These are phyloP conservation scores for Aplidium turbinatum DNA, from an alignment of 23 tunicate genomes.

Conservation along the genomic window DNA sequence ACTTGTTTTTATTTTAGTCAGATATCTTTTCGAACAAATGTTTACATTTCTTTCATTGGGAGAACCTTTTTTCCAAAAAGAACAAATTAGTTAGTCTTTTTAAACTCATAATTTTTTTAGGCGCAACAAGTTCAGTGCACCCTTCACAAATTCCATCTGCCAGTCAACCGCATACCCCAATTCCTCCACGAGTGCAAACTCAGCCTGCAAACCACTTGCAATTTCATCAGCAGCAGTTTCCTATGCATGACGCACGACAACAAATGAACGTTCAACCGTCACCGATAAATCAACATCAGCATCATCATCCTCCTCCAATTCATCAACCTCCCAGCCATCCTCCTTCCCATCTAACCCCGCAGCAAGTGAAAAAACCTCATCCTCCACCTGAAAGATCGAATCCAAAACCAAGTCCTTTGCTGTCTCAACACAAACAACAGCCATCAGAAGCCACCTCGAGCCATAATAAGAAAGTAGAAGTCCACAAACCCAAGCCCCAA, in stretches of 20 bases:
- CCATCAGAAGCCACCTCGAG: neutral
- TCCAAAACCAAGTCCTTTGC: neutral
- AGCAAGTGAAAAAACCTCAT: neutral
- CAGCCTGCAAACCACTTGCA: too few species aligned
- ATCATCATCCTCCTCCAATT: conserved; percentile 1
- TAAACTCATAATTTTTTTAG: too few species aligned
- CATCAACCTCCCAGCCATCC: conserved; percentile 6
- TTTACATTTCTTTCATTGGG: too few species aligned
- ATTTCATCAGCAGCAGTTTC: too few species aligned
- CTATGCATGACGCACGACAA: too few species aligned
- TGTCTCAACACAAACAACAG: conserved; percentile 1
- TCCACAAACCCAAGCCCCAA: neutral
- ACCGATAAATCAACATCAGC: neutral
- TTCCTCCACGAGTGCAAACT: neutral
- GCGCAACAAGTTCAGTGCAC: neutral
- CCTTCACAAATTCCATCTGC: neutral
- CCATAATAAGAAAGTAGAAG: neutral
- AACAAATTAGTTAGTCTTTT: too few species aligned
- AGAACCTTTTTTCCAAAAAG: too few species aligned
- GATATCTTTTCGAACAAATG: too few species aligned
- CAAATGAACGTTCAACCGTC: too few species aligned
- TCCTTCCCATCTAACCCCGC: neutral
- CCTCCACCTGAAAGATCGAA: neutral
- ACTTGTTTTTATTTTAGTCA: too few species aligned
- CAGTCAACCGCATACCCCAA: conserved; percentile 15